Evolutionary conservation across 2,888 invertebrate species (phyloP).

Genomic region (Serrognathus titanus): DNA sequence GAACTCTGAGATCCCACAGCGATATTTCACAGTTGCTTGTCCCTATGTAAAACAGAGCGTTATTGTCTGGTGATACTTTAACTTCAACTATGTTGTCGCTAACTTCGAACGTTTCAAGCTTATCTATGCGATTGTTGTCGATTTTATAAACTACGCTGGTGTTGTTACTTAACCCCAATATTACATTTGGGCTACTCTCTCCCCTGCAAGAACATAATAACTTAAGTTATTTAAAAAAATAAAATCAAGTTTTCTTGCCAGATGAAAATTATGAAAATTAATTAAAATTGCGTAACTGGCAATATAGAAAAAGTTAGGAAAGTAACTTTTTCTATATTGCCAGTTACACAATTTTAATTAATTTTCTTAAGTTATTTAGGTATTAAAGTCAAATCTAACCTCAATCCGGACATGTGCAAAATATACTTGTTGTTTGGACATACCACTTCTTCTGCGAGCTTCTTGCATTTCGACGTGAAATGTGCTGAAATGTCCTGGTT

Average conservation of each 20-base stretch:
- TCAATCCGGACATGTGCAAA: conserved; percentile 57
- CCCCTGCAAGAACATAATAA: conserved; percentile 29
- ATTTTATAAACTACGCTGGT: conserved; percentile 53
- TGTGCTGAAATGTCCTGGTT: conserved; percentile 12
- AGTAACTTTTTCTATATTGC: too few relatives aligned
- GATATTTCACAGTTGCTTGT: conserved; percentile 57
- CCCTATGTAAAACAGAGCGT: conserved; percentile 58
- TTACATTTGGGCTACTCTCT: conserved; percentile 48
- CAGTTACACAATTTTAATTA: too few relatives aligned
- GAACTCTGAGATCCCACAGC: conserved; percentile 61
- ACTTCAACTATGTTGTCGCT: conserved; percentile 54
- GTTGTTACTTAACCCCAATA: conserved; percentile 51
- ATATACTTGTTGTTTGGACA: conserved; percentile 57
- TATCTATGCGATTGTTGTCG: conserved; percentile 42
- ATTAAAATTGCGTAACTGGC: background rate
- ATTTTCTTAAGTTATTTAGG: conserved; percentile 22
- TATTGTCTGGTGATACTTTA: conserved; percentile 57
- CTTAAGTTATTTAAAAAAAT: conserved; percentile 21
- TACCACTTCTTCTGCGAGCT: conserved; percentile 5
- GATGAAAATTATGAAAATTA: too few relatives aligned
- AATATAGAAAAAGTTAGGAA: too few relatives aligned
- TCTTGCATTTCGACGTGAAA: conserved; percentile 10
- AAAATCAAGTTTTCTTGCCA: too few relatives aligned
- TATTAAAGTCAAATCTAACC: conserved; percentile 39
- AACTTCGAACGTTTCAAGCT: conserved; percentile 46